phyloP scores from a whole-genome alignment of 2,888 invertebrate species.

The Platycnemis pennipes region DNA sequence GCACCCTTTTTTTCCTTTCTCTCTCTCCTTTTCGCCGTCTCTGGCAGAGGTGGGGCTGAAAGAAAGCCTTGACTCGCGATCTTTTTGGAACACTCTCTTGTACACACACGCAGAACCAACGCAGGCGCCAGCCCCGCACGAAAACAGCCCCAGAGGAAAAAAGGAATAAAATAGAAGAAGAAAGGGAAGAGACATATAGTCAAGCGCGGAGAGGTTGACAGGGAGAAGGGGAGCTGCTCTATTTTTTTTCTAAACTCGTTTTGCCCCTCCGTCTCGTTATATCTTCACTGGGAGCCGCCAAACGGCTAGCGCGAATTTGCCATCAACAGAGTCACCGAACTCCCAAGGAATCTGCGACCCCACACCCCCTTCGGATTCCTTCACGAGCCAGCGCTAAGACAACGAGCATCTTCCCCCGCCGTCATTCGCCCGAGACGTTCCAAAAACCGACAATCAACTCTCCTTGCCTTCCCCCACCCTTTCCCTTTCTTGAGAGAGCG shows the following conservation, averaged over 20 bases:
- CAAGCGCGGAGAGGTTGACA: not conserved
- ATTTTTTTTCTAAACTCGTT: not conserved
- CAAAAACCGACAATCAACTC: not conserved
- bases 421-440: not conserved
- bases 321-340: not conserved
- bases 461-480: not conserved
- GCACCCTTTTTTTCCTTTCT: not conserved
- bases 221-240: not conserved
- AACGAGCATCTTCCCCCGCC: not conserved
- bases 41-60: not conserved
- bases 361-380: not conserved
- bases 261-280: not conserved
- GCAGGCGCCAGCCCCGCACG: not conserved
- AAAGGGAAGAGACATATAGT: not conserved
- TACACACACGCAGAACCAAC: not conserved
- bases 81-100: not conserved
- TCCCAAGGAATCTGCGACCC: not conserved
- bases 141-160: not conserved
- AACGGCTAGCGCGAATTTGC: not conserved
- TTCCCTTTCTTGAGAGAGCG: not conserved
- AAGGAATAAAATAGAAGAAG: not conserved
- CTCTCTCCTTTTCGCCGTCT: too few species aligned
- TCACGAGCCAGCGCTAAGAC: not conserved
- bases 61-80: not conserved
- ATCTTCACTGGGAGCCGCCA: not conserved